phyloP scores from a whole-genome alignment of 1,140 invertebrate species.

The Lepidurus couesii region DNA sequence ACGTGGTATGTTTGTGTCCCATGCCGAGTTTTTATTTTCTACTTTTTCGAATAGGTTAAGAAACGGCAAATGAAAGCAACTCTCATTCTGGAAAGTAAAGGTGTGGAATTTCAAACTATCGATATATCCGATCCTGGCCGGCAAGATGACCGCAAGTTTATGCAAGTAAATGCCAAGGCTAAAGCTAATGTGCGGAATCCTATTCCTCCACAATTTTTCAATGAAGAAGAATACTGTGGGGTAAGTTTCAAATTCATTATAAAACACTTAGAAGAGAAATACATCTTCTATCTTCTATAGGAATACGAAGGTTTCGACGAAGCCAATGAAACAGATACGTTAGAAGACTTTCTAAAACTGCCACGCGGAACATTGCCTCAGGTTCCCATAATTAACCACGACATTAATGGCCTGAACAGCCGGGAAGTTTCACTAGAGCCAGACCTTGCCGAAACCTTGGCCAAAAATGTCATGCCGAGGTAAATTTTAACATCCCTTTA shows the following conservation, averaged over 20 bases:
- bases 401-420: constrained; percentile 20
- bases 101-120: constrained; percentile 76
- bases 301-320: constrained; percentile 89
- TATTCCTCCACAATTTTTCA: constrained; percentile 89
- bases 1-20: background rate
- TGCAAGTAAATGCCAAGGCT: constrained; percentile 73
- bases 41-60: constrained; percentile 64
- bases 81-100: constrained; percentile 86
- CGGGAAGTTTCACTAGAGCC: constrained; percentile 27
- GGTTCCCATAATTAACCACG: constrained; percentile 33
- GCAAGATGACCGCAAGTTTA: constrained; percentile 82
- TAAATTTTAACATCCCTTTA: background rate
- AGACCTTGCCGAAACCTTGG: background rate
- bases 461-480: background rate
- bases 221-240: constrained; percentile 85
- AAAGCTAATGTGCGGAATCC: constrained; percentile 60
- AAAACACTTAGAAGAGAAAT: background rate
- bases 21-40: constrained; percentile 2
- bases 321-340: constrained; percentile 81
- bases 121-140: constrained; percentile 88
- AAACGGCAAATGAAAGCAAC: constrained; percentile 85
- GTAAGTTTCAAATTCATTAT: constrained; percentile 52
- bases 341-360: constrained; percentile 68
- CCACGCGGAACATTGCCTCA: constrained; percentile 34
- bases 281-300: constrained; percentile 48